Base-by-base conservation (phyloP, 2,797 vertebrate species). In the Acrossocheilus wenchowensis region DNA sequence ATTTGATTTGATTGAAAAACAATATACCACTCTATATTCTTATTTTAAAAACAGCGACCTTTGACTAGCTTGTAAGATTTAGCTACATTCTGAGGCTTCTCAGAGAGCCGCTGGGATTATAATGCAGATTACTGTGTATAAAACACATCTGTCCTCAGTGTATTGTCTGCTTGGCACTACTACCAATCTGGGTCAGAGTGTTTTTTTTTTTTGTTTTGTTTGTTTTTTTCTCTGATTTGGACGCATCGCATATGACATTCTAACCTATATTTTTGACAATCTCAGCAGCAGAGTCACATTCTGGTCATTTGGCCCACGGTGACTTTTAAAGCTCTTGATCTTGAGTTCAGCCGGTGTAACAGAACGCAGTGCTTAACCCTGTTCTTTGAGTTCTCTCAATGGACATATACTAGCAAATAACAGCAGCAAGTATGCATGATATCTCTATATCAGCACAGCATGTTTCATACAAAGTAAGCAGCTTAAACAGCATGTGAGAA, bases 181-280 rank as follows among this genome's bases (percentile, higher is more conserved):
- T 90, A 89, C 92, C 89, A 88, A 95, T 95, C 92, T 95, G 92
- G 94, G 94, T 95, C 94, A 95, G 90, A 57, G 52, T 88, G 78
- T 81, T 89, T 7, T 93, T 92, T n/a, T 87, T 48, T 5, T 79
- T 89, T 93, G 6, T 41, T 41, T 0, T 88, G 93, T 79, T 88
- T 92, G 0, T 9, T 45, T 2, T 89, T 93, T 57, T 2, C n/a
- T 77, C 72, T 57, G 84, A 68, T 86, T n/a, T 86, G 80, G 39
- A 92, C 88, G 86, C 87, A 89, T 87, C 84, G 87, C 91, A 91
- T 85, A 78, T 90, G 89, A 90, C 94, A 93, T 92, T 92, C 88
- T 94, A 92, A 93, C 94, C 94, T 88, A 94, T 88, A 92, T 95
- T 90, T 85, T 73, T 48, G 17, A 60, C 39, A 26, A 71, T 79